phyloP scores from a whole-genome alignment of 2,888 invertebrate species.

The Herminia tarsipennalis region DNA sequence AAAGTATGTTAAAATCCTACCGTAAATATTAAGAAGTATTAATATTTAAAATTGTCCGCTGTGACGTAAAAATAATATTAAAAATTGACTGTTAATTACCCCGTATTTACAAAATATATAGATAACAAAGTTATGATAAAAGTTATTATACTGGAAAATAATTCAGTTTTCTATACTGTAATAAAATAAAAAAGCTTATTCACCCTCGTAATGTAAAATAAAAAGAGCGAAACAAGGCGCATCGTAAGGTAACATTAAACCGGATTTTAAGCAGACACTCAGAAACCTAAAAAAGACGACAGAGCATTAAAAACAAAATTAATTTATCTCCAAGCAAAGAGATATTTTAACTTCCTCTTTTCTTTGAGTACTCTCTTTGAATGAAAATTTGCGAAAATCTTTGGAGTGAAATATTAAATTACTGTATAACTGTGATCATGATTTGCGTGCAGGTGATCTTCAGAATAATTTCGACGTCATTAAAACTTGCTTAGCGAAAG shows the following conservation, averaged over 20 bases:
- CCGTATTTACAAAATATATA: too few relatives aligned
- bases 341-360: conserved; percentile 56
- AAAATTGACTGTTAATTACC: too few relatives aligned
- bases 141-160: too few relatives aligned
- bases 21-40: too few relatives aligned
- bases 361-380: conserved; percentile 46
- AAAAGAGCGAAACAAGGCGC: conserved; percentile 14
- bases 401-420: conserved; percentile 44
- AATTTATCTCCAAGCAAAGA: conserved; percentile 60
- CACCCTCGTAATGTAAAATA: too few relatives aligned
- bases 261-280: conserved; percentile 28
- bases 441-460: conserved; percentile 60
- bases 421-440: conserved; percentile 43
- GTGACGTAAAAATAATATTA: too few relatives aligned
- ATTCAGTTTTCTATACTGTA: too few relatives aligned
- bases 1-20: too few relatives aligned
- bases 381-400: conserved; percentile 48
- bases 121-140: too few relatives aligned
- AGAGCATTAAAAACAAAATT: conserved; percentile 51
- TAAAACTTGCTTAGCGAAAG: conserved; percentile 58
- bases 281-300: conserved; percentile 24
- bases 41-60: too few relatives aligned
- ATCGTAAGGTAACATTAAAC: conserved; percentile 19
- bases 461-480: conserved; percentile 55
- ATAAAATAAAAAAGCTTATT: too few relatives aligned